Evolutionary conservation across 2,113 vertebrate genomes (phyloP).

Genomic region (Aegypius monachus): DNA sequence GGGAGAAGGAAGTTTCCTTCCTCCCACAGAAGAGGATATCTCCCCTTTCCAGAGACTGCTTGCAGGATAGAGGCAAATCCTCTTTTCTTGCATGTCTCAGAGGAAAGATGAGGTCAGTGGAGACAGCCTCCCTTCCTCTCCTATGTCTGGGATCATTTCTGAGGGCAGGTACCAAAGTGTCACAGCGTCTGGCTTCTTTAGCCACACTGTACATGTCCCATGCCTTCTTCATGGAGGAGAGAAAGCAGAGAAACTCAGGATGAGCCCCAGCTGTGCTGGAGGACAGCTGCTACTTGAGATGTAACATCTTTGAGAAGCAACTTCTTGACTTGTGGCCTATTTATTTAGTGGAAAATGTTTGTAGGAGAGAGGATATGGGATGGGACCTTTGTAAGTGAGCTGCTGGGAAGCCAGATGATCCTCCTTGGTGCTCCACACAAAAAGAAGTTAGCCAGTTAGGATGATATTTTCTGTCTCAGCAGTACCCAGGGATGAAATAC

Average conservation of each 20-base stretch:
- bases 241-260: background rate
- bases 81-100: background rate
- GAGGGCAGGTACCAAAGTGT: background rate
- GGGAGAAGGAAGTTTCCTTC: background rate
- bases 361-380: background rate
- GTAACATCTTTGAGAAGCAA: background rate
- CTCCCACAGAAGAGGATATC: background rate
- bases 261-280: background rate
- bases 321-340: background rate
- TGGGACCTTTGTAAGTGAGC: background rate
- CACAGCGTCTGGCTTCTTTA: background rate
- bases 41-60: background rate
- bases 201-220: fast-evolving
- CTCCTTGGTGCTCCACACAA: background rate
- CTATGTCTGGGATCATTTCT: background rate
- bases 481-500: background rate
- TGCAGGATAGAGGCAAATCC: background rate
- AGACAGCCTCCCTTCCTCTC: background rate
- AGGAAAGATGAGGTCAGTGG: background rate
- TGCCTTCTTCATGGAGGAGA: background rate
- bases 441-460: background rate
- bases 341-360: background rate
- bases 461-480: background rate
- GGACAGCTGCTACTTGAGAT: background rate
- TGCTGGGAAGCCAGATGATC: background rate